Conservation (phyloP, 2,888 invertebrate species). For the Netelia melanura region DNA sequence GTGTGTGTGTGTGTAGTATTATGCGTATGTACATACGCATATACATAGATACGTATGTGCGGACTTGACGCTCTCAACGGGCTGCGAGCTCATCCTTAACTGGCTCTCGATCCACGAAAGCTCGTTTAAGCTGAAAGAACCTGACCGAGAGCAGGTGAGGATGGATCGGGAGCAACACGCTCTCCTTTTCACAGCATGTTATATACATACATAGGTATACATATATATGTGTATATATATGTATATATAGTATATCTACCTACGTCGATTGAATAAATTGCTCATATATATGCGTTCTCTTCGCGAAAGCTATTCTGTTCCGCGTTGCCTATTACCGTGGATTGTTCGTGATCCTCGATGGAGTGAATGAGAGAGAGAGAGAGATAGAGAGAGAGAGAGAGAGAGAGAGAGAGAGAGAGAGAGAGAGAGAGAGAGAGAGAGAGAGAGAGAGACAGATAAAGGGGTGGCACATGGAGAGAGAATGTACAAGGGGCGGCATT, state of each 20-base stretch:
- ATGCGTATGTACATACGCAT: conserved; percentile 8
- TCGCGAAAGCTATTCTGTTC: conserved; percentile 59
- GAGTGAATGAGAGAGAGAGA: conserved; percentile 15
- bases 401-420: conserved; percentile 16
- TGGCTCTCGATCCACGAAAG: conserved; percentile 63
- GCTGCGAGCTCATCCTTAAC: conserved; percentile 59
- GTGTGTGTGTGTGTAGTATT: no score
- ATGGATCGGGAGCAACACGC: conserved; percentile 67
- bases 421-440: conserved; percentile 9
- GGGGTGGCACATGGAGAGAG: conserved; percentile 1
- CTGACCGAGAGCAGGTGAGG: conserved; percentile 67
- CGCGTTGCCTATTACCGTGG: conserved; percentile 62
- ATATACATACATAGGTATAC: conserved; percentile 25
- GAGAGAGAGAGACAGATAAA: not conserved
- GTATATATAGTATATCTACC: conserved; percentile 14
- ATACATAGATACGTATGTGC: not conserved
- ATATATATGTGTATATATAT: conserved; percentile 31
- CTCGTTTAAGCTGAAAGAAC: conserved; percentile 64
- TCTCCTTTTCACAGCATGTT: conserved; percentile 49
- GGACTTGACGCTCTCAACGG: conserved; percentile 48
- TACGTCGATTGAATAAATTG: conserved; percentile 70
- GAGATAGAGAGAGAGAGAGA: conserved; percentile 1
- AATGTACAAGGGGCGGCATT: conserved; percentile 37
- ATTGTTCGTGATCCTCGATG: conserved; percentile 55
- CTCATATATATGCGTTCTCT: conserved; percentile 56